Conservation (phyloP, 1,140 invertebrate species). For the Cydia strobilella region DNA sequence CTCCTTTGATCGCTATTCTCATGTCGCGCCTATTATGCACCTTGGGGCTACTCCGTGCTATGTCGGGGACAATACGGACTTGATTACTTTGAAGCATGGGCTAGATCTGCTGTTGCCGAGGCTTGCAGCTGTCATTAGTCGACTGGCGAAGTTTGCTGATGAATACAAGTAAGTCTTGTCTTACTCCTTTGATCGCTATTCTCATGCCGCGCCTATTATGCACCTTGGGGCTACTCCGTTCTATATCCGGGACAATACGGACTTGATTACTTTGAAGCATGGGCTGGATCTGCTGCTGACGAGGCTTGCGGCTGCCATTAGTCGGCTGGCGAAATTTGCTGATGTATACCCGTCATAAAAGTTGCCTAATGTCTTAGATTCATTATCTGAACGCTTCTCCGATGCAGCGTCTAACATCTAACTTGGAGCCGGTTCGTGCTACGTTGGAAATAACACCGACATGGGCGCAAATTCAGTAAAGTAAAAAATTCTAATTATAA, state of each 20-base stretch:
- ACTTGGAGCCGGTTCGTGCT: too few relatives aligned
- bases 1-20: constrained; percentile 86
- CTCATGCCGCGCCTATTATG: constrained; percentile 95
- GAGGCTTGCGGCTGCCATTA: constrained; percentile 91
- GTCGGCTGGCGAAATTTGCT: constrained; percentile 90
- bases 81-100: constrained; percentile 93
- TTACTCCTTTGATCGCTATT: constrained; percentile 84
- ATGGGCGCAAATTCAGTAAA: too few relatives aligned
- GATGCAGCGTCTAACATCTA: not conserved
- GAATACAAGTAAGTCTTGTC: constrained; percentile 83
- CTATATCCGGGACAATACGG: constrained; percentile 98
- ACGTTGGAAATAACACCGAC: too few relatives aligned
- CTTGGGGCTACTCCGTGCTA: constrained; percentile 98
- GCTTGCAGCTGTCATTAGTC: constrained; percentile 89
- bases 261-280: constrained; percentile 93
- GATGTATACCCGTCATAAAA: constrained; percentile 83
- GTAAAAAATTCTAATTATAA: too few relatives aligned
- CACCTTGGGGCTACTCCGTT: constrained; percentile 99
- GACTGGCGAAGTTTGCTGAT: constrained; percentile 90
- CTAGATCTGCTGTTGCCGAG: constrained; percentile 94
- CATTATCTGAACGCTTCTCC: not conserved
- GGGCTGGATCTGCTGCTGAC: constrained; percentile 94
- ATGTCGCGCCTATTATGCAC: constrained; percentile 97
- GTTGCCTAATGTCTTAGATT: not conserved
- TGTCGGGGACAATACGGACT: constrained; percentile 98